phyloP scores from a whole-genome alignment of 1,140 invertebrate genomes.

The Ephestia elutella region DNA sequence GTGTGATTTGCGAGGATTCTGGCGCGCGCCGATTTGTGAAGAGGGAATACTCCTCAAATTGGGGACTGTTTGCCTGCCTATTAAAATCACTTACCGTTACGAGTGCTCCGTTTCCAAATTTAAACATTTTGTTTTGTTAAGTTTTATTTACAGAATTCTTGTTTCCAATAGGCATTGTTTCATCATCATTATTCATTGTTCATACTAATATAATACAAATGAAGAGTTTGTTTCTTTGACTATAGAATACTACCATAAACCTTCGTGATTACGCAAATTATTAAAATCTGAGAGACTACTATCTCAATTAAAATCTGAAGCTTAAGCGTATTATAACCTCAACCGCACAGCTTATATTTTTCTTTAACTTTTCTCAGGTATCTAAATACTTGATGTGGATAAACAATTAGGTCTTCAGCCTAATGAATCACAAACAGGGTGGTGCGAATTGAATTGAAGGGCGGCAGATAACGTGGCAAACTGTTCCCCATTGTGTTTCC shows the following conservation, averaged over 20 bases:
- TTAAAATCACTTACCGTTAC: slow-evolving; percentile 65
- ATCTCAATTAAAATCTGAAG: too few relatives aligned
- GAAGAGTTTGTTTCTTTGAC: too few relatives aligned
- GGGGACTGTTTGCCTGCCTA: slow-evolving; percentile 62
- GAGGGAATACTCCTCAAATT: slow-evolving; percentile 67
- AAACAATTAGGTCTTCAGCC: slow-evolving; percentile 14
- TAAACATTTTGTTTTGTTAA: slow-evolving; percentile 30
- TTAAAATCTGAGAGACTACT: too few relatives aligned
- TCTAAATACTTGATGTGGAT: not conserved
- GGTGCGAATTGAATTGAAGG: slow-evolving; percentile 9
- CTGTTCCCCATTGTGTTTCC: slow-evolving; percentile 24
- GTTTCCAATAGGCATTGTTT: slow-evolving; percentile 16
- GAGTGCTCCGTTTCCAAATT: slow-evolving; percentile 33
- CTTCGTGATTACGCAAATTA: too few relatives aligned
- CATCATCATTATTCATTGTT: not conserved
- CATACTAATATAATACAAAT: too few relatives aligned
- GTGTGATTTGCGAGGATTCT: slow-evolving; percentile 68
- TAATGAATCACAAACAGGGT: slow-evolving; percentile 9
- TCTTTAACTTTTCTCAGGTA: too few relatives aligned
- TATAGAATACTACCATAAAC: too few relatives aligned
- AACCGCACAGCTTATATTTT: too few relatives aligned
- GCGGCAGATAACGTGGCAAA: slow-evolving; percentile 16
- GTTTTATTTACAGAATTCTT: slow-evolving; percentile 21
- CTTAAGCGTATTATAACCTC: too few relatives aligned
- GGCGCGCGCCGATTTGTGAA: slow-evolving; percentile 68